Evolutionary conservation across 1,140 invertebrate species (phyloP).

Genomic region (Micrasema minimum): DNA sequence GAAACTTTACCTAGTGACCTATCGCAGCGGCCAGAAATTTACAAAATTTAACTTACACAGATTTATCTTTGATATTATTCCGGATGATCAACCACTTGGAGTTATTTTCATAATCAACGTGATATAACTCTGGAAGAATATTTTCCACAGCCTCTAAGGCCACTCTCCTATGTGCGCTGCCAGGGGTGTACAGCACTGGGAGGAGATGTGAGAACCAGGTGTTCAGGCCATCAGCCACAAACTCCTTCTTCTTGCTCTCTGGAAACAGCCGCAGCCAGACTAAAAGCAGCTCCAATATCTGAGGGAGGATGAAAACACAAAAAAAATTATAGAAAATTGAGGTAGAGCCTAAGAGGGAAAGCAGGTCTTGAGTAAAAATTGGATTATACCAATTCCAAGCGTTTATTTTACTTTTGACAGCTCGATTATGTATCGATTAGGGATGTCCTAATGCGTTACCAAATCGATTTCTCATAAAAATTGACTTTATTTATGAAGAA

Average conservation of each 20-base stretch:
- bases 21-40: too few species aligned
- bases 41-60: slow-evolving; percentile 30
- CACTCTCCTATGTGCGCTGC: slow-evolving; percentile 43
- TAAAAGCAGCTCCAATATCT: slow-evolving; percentile 34
- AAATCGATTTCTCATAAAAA: too few species aligned
- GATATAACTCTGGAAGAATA: slow-evolving; percentile 57
- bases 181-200: slow-evolving; percentile 54
- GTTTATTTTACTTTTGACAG: too few species aligned
- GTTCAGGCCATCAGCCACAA: slow-evolving; percentile 57
- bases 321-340: too few species aligned
- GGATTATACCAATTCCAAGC: too few species aligned
- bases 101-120: slow-evolving; percentile 57
- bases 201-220: slow-evolving; percentile 60
- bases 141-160: slow-evolving; percentile 56
- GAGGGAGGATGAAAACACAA: slow-evolving; percentile 21
- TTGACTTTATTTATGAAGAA: too few species aligned
- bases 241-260: slow-evolving; percentile 55
- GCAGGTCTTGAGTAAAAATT: too few species aligned
- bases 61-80: slow-evolving; percentile 52
- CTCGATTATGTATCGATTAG: too few species aligned
- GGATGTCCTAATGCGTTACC: too few species aligned
- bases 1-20: too few species aligned
- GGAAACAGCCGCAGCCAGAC: slow-evolving; percentile 21
- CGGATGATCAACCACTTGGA: slow-evolving; percentile 56
- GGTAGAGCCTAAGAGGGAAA: too few species aligned